Evolutionary conservation across 2,797 vertebrate species (phyloP).

Genomic region (Hydrophis major): DNA sequence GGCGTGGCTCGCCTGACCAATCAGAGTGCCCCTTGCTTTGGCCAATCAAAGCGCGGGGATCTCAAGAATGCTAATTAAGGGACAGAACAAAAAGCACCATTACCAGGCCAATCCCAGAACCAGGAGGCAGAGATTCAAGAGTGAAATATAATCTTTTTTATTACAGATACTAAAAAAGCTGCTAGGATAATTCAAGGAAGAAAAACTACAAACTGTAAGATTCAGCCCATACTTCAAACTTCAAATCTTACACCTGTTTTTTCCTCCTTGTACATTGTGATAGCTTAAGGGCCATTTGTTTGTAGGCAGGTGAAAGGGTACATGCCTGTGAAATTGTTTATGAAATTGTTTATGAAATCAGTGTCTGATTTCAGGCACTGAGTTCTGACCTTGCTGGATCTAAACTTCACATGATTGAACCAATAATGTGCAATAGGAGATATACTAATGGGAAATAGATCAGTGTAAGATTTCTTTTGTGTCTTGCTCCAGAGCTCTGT

Average conservation of each 20-base stretch:
- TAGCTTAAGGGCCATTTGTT: not conserved
- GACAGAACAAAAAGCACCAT: not conserved
- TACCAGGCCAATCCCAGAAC: not conserved
- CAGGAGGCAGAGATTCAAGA: not conserved
- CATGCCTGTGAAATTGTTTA: not conserved
- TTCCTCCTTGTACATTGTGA: not conserved
- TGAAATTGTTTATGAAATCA: too few relatives aligned
- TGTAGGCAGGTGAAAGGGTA: not conserved
- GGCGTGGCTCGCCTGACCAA: too few relatives aligned
- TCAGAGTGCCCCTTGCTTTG: too few relatives aligned
- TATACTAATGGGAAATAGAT: not conserved
- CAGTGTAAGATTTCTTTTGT: not conserved
- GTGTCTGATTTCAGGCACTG: not conserved
- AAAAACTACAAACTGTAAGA: not conserved
- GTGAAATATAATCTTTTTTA: not conserved
- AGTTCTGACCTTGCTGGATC: not conserved
- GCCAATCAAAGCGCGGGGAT: too few relatives aligned
- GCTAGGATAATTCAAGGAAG: not conserved
- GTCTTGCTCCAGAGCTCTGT: not conserved
- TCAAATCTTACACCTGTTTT: not conserved
- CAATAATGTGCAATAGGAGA: not conserved
- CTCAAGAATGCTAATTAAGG: too few relatives aligned
- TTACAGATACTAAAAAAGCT: not conserved
- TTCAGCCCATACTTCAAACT: not conserved
- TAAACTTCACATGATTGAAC: not conserved